Evolutionary conservation across 2,113 vertebrate genomes (phyloP).

Genomic region (Myotis brandtii): DNA sequence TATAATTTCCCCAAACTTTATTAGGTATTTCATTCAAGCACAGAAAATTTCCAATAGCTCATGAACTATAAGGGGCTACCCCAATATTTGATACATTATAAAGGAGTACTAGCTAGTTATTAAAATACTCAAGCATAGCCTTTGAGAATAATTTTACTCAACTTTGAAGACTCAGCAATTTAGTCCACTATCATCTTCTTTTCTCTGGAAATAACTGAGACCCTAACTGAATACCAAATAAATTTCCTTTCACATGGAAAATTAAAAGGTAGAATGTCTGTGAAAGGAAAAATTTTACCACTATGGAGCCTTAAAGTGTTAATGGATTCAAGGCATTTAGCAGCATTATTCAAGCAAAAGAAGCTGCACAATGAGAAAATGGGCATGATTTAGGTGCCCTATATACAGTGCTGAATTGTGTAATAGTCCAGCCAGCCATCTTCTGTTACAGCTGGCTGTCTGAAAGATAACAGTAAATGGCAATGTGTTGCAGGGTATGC

Average conservation of each 20-base stretch:
- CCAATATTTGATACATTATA: background rate
- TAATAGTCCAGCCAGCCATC: background rate
- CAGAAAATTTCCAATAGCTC: conserved; percentile 25
- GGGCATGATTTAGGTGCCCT: background rate
- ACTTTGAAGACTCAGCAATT: conserved; percentile 23
- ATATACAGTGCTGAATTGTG: background rate
- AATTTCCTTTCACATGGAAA: conserved; percentile 25
- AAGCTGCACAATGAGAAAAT: conserved; percentile 44
- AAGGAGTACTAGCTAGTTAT: background rate
- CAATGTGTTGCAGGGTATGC: background rate
- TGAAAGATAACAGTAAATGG: background rate
- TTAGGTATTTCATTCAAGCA: conserved; percentile 46
- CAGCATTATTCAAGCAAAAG: conserved; percentile 43
- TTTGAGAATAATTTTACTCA: conserved; percentile 56
- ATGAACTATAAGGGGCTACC: background rate
- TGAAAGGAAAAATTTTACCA: conserved; percentile 19
- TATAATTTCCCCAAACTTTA: background rate
- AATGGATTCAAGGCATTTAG: conserved; percentile 38
- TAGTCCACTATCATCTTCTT: conserved; percentile 30
- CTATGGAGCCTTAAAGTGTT: conserved; percentile 3
- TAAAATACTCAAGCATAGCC: conserved; percentile 49
- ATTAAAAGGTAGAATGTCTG: background rate
- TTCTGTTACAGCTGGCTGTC: background rate
- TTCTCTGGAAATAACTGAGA: conserved; percentile 37
- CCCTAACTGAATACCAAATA: conserved; percentile 14